Base-by-base conservation (phyloP, 2,888 invertebrate species). In the Blomia tropicalis region DNA sequence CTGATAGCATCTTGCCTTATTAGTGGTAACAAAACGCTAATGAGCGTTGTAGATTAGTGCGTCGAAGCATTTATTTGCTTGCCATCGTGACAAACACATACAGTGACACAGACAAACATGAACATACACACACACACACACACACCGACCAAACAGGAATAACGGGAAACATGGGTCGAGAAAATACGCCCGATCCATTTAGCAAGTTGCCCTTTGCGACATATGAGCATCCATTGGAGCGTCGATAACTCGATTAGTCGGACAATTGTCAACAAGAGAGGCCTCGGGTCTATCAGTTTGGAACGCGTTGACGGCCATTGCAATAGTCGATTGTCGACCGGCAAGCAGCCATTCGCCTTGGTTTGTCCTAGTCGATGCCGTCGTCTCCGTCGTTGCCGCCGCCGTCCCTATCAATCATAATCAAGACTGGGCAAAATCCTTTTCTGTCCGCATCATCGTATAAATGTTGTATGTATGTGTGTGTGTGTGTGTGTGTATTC, bases 331-430 rank as follows among this genome's bases (percentile, higher is more conserved):
- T n/a, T n/a, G n/a, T n/a, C n/a, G n/a, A n/a, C n/a, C n/a, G n/a
- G n/a, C n/a, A n/a, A n/a, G n/a, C n/a, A n/a, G n/a, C n/a, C n/a
- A n/a, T n/a, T n/a, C n/a, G n/a, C n/a, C n/a, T n/a, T n/a, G n/a
- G n/a, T n/a, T n/a, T n/a, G n/a, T n/a, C n/a, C n/a, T n/a, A n/a
- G n/a, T n/a, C n/a, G n/a, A n/a, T n/a, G n/a, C n/a, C n/a, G n/a
- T n/a, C n/a, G n/a, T n/a, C n/a, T n/a, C n/a, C n/a, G n/a, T n/a
- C n/a, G n/a, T n/a, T n/a, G n/a, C n/a, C n/a, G n/a, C 41, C 4
- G 43, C 60, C 51, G 53, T 58, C 47, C 60, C 56, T 62, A 64
- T 64, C 64, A 64, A 64, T 64, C 64, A 63, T 64, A 64, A 64
- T 64, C 62, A 64, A 36, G 36, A 7, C 7, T 7, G 7, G 36